These are phyloP conservation scores for Formica selysi DNA, from an alignment of 1,140 invertebrate genomes.

Conservation along the genomic window DNA sequence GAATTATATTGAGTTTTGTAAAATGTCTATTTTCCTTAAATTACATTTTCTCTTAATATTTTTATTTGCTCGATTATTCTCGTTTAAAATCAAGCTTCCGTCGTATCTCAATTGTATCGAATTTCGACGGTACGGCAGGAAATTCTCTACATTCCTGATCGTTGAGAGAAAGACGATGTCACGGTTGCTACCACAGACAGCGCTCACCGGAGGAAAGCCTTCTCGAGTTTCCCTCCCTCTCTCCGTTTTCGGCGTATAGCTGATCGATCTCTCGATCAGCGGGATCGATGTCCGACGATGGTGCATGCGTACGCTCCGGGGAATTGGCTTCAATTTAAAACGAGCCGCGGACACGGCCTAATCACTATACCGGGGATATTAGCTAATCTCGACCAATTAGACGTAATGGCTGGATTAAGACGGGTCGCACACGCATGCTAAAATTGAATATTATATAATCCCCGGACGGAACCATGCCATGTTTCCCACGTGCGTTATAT, in stretches of 20 bases:
- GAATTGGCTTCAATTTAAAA: constrained; percentile 77
- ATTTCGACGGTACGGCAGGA: constrained; percentile 7
- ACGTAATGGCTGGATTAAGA: constrained; percentile 80
- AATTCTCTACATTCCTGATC: background rate
- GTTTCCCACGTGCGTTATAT: constrained; percentile 73
- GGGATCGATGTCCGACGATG: constrained; percentile 24
- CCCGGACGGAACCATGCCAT: constrained; percentile 42
- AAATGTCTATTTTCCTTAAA: background rate
- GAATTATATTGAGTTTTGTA: background rate
- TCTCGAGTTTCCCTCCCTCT: constrained; percentile 13
- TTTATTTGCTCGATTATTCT: background rate
- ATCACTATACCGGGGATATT: constrained; percentile 77
- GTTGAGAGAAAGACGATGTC: background rate
- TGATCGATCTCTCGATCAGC: constrained; percentile 67
- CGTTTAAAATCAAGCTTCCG: background rate
- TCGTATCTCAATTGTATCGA: constrained; percentile 11
- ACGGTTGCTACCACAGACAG: background rate
- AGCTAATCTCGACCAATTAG: constrained; percentile 81
- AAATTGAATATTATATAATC: constrained; percentile 81
- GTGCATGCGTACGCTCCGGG: constrained; percentile 63
- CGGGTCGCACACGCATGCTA: constrained; percentile 76
- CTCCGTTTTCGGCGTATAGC: background rate
- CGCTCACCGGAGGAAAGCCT: background rate
- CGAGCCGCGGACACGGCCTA: constrained; percentile 76
- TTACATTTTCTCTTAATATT: background rate